Base-by-base conservation (phyloP, 2,113 vertebrate species). In the Ploceus nigricollis region DNA sequence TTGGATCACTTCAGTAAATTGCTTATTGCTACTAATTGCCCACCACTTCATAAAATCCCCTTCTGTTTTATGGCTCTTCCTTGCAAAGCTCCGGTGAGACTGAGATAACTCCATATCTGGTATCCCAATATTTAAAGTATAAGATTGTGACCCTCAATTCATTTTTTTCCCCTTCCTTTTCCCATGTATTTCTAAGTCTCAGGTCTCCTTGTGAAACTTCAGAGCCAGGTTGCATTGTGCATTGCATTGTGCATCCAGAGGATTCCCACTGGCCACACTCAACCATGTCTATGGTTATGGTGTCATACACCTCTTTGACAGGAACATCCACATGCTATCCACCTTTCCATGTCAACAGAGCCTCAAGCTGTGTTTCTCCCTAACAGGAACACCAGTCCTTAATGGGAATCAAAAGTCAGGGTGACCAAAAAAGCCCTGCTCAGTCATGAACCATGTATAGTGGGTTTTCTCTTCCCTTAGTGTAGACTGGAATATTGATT, bases 321-420 rank as follows among this genome's bases (percentile, higher is more conserved):
- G 13, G 13, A 47, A 51, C 18, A 11, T 5, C 24, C 24, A 44
- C 31, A 7, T 0, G 0, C 54, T 71, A 9, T 27, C 30, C 3
- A 2, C 23, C n/a, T 69, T 82, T 76, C 40, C 45, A 37, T 13
- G 30, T 14, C 78, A 75, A 33, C 51, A 50, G 39, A 64, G 19
- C 22, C 23, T 35, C 40, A 61, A 8, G 10, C 44, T 75, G 18
- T 73, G n/a, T 71, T 82, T 75, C 79, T 79, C 2, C 56, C 11
- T 35, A 50, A 68, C 20, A 82, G 35, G 14, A 51, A 50, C 10
- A 12, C 9, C 6, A 27, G 33, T 56, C 30, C 50, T 82, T 76
- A 83, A 72, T 3, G 21, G 35, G 33, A 73, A 56, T 78, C 14
- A 37, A 57, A 90, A 73, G 20, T 45, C 22, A 66, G 39, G 47